Base-by-base conservation (phyloP, 2,797 vertebrate genomes). In the Sciurus vulgaris region DNA sequence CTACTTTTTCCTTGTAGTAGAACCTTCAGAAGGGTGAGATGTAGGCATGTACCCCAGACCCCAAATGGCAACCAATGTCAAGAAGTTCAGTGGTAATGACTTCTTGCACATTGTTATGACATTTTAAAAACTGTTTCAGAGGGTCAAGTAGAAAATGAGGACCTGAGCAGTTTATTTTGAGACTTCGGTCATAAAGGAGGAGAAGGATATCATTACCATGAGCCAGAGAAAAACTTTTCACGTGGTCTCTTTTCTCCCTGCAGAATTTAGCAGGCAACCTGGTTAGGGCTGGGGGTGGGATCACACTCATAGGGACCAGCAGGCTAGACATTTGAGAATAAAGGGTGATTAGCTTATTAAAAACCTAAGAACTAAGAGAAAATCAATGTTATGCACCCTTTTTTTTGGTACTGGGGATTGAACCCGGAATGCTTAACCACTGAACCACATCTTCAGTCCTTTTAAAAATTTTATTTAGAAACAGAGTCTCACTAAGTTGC, bases 331-430 rank as follows among this genome's bases (percentile, higher is more conserved):
- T 17, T 24, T 7, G 38, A 33, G 6, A 14, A 38, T 47, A 14
- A 67, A 70, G 49, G 14, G 22, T n/a, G 73, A 33, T 15, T 30
- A 14, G 72, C 69, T 73, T 54, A 49, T 47, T 20, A n/a, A 61
- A 41, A 89, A 63, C 13, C 5, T 56, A 56, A 56, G 54, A 56
- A 56, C 54, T 18, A 8, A 76, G 44, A 41, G 24, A 38, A 35
- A 33, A 47, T 3, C n/a, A n/a, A 59, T 5, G 74, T 8, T 3
- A 2, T 2, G 0, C 9, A 81, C 28, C 47, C 35, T 56, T 22
- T 56, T 56, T 56, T 20, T 56, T 56, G 18, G 20, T 56, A 56
- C 54, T 17, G 17, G 54, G 20, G 20, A 20, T 22, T 22, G 54
- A 56, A 56, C 2, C 20, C 18, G 54, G 54, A 18, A 20, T 22